Percentiles rank a stretch among this genome's conserved stretches.
phyloP scores from a whole-genome alignment of 2,888 invertebrate species.

The Argyresthia albistria region DNA sequence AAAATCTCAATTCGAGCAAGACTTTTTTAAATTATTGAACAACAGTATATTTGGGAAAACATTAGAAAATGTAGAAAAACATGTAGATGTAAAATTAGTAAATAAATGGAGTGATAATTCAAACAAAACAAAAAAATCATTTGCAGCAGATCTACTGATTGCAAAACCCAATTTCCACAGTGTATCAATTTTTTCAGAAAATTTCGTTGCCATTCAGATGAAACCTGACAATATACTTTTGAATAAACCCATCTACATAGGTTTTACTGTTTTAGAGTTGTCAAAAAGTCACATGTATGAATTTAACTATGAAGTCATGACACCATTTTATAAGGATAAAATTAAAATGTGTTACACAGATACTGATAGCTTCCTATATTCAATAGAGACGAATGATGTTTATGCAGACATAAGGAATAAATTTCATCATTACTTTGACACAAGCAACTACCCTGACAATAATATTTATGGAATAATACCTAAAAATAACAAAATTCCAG shows the following conservation, averaged over 20 bases:
- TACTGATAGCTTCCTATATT: neutral
- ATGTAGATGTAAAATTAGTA: constrained; percentile 10
- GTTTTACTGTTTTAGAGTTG: constrained; percentile 12
- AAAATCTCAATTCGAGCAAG: constrained; percentile 11
- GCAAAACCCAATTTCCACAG: constrained; percentile 1
- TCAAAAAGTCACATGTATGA: constrained; percentile 11
- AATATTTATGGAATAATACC: constrained; percentile 7
- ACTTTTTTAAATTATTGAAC: constrained; percentile 14
- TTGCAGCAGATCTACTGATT: constrained; percentile 2
- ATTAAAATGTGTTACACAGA: neutral
- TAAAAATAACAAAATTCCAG: neutral
- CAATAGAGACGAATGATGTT: neutral
- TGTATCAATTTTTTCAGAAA: no score
- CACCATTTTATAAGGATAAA: constrained; percentile 1
- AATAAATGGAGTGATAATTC: constrained; percentile 5
- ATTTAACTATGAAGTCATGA: constrained; percentile 12
- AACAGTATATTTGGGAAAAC: constrained; percentile 11
- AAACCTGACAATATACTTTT: constrained; percentile 4
- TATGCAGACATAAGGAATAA: neutral
- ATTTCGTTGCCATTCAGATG: constrained; percentile 13
- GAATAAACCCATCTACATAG: constrained; percentile 14
- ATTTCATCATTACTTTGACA: constrained; percentile 2
- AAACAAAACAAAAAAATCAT: constrained; percentile 1
- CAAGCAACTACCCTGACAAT: neutral
- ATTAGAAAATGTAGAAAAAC: no score